A percentile compares a stretch with the other conserved stretches of the same genome.
phyloP scores from a whole-genome alignment of 2,797 vertebrate genomes.

The Clarias platycephalus region DNA sequence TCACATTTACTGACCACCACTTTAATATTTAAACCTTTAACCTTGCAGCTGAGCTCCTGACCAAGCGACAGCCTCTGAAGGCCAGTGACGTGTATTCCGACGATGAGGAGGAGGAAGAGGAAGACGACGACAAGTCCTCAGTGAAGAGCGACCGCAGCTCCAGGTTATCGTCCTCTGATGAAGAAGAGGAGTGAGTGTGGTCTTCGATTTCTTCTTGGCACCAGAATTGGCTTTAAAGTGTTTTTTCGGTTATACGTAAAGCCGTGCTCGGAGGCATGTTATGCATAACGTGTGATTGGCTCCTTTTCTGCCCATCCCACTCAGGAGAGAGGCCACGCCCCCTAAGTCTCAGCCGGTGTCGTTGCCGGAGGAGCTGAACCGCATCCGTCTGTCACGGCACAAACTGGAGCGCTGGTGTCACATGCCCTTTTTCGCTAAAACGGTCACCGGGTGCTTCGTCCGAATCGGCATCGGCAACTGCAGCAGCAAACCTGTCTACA shows the following conservation, averaged over 20 bases:
- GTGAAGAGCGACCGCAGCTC: conserved; percentile 94
- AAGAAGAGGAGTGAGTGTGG: conserved; percentile 91
- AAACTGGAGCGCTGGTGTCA: conserved; percentile 99
- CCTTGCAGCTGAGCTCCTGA: conserved; percentile 88
- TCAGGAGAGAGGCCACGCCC: conserved; percentile 90
- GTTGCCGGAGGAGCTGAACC: conserved; percentile 92
- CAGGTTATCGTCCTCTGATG: conserved; percentile 89
- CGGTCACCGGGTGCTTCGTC: conserved; percentile 96
- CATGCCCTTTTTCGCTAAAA: conserved; percentile 98
- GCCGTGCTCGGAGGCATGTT: neutral
- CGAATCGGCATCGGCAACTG: conserved; percentile 97
- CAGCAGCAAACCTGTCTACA: conserved; percentile 97
- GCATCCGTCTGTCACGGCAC: conserved; percentile 91
- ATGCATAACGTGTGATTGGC: neutral
- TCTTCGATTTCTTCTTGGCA: neutral
- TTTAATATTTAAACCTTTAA: neutral
- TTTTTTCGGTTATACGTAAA: neutral
- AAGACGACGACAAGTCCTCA: conserved; percentile 97
- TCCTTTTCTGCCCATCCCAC: neutral
- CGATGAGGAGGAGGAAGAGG: conserved; percentile 97
- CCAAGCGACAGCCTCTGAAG: conserved; percentile 95
- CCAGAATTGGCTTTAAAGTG: too few relatives aligned
- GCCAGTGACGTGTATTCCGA: conserved; percentile 98
- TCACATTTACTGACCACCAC: neutral
- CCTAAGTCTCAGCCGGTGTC: conserved; percentile 96